Evolutionary conservation across 2,113 vertebrate genomes (phyloP).

Genomic region (Montifringilla adamsi): DNA sequence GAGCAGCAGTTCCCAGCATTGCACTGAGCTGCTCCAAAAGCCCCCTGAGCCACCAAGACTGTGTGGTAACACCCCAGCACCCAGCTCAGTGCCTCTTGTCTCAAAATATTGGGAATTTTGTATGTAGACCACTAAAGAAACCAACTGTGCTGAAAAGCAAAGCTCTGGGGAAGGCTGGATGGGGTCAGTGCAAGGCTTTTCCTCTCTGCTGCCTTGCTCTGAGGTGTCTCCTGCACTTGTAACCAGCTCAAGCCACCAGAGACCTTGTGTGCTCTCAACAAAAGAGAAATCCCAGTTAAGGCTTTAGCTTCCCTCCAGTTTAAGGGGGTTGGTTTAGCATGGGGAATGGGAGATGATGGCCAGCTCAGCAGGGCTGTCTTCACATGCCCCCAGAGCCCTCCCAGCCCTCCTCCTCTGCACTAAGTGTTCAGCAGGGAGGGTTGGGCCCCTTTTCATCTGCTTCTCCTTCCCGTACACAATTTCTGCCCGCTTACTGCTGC

Average conservation of each 20-base stretch:
- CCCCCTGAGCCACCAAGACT: neutral
- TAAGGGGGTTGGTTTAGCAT: accelerated
- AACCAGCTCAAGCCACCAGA: neutral
- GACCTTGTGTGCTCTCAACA: neutral
- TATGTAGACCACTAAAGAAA: neutral
- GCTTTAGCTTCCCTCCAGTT: neutral
- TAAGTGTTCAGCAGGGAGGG: neutral
- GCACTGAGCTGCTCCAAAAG: neutral
- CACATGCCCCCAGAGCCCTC: neutral
- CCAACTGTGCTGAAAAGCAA: neutral
- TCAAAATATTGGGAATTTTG: neutral
- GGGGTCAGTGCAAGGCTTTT: neutral
- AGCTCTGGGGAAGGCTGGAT: neutral
- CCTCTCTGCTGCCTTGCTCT: neutral
- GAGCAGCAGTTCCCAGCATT: neutral
- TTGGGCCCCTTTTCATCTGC: neutral
- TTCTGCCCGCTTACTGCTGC: neutral
- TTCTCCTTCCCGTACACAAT: neutral
- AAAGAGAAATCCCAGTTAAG: neutral
- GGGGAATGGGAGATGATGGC: neutral
- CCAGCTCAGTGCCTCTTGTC: neutral
- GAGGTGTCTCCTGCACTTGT: accelerated
- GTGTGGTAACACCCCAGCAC: accelerated
- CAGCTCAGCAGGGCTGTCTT: neutral
- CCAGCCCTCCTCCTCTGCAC: neutral